phyloP scores from a whole-genome alignment of 2,797 vertebrate species.

The Anniella stebbinsi region DNA sequence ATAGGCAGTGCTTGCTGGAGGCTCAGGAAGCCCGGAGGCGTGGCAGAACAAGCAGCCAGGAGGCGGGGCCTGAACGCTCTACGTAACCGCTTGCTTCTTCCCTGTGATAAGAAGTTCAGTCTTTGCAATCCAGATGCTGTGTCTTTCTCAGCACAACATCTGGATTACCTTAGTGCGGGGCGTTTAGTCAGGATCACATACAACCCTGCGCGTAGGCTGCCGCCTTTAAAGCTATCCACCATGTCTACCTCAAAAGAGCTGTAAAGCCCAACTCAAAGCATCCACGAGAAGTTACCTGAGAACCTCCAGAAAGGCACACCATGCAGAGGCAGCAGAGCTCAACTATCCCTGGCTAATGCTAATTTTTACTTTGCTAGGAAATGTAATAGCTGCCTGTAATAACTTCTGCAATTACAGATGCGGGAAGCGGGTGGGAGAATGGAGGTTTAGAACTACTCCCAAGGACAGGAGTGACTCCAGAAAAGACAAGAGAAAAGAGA shows the following conservation, averaged over 20 bases:
- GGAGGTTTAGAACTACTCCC: neutral
- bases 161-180: neutral
- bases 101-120: neutral
- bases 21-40: neutral
- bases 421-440: neutral
- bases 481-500: neutral
- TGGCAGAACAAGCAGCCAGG: neutral
- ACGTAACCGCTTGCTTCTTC: neutral
- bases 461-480: neutral
- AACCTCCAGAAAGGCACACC: neutral
- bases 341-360: neutral
- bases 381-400: too few relatives aligned
- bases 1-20: neutral
- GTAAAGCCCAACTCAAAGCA: neutral
- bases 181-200: neutral
- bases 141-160: neutral
- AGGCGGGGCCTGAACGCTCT: neutral
- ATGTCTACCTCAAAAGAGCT: neutral
- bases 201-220: neutral
- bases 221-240: neutral
- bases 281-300: neutral
- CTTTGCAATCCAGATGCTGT: too few relatives aligned
- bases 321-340: neutral
- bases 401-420: neutral
- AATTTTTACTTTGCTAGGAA: neutral